Base-by-base conservation (phyloP, 2,797 vertebrate species). In the Monodelphis domestica region DNA sequence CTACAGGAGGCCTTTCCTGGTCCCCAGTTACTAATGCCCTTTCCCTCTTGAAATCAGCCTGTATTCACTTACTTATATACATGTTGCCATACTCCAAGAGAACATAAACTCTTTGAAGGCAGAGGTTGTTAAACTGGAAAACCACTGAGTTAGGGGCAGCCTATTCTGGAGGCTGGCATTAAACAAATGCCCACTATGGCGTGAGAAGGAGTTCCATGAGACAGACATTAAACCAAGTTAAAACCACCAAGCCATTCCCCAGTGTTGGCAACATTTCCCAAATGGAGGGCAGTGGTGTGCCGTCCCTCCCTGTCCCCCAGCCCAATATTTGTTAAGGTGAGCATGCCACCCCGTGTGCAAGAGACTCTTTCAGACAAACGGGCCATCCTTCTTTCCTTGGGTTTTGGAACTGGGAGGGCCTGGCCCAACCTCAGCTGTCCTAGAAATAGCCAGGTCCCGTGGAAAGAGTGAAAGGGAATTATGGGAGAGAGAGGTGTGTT, bases 231-330 rank as follows among this genome's bases (percentile, higher is more conserved):
- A 96, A 95, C 93, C 70, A 95, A 94, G 91, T 93, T 59, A 90
- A 97, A 97, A 96, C 95, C 90, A 91, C 95, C 93, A 91, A 87
- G 88, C 95, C 94, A 95, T 96, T 96, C 88, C 94, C 93, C 96
- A 96, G 95, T 94, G 93, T 95, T 97, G 95, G 89, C 93, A 97
- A 96, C 93, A 95, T 97, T 97, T 97, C 93, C 96, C 94, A 97
- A 26, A 84, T 26, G 38, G 70, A 95, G 88, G 88, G 93, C 87
- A 90, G 93, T 90, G 90, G 94, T 95, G 90, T 95, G 90, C 93
- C 95, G 92, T 95, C 96, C 91, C 88, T 93, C 92, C 38, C 14
- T 94, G 94, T 95, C 95, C 94, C 92, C 94, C 92, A 56, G 89
- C 92, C 87, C 95, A 96, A 97, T 97, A 95, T 95, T 97, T 95